These are phyloP conservation scores for Andrena praecox DNA, from an alignment of 2,888 invertebrate species.

Conservation along the genomic window DNA sequence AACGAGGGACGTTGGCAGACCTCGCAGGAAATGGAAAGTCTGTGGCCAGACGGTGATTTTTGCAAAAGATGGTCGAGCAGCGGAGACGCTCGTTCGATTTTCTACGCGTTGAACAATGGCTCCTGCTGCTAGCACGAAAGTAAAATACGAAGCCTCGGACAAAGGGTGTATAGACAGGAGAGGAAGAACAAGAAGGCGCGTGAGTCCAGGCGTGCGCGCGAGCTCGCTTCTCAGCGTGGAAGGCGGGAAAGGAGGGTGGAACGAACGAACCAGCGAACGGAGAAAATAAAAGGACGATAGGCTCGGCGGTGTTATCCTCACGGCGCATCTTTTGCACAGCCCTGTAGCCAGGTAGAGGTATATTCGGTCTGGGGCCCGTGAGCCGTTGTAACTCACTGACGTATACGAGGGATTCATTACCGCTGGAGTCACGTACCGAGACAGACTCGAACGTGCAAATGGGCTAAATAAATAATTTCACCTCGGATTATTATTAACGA, in stretches of 20 bases:
- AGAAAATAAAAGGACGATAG: conserved; percentile 54
- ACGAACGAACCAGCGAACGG: conserved; percentile 25
- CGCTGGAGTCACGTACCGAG: conserved; percentile 55
- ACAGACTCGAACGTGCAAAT: conserved; percentile 56
- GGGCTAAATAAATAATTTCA: conserved; percentile 68
- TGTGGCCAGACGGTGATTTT: neutral
- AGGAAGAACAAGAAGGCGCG: conserved; percentile 48
- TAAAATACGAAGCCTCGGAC: conserved; percentile 60
- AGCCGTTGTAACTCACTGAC: conserved; percentile 61
- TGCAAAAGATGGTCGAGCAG: conserved; percentile 27
- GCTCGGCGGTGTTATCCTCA: conserved; percentile 64
- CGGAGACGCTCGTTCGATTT: conserved; percentile 54
- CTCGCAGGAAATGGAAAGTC: conserved; percentile 16
- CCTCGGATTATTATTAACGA: conserved; percentile 66
- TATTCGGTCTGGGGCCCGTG: conserved; percentile 57
- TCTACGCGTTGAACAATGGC: conserved; percentile 67
- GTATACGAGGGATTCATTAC: conserved; percentile 67
- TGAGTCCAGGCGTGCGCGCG: conserved; percentile 22
- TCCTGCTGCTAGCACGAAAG: conserved; percentile 62
- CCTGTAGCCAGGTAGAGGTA: conserved; percentile 59
- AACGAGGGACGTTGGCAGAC: neutral
- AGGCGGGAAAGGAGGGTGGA: conserved; percentile 36
- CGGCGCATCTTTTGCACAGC: conserved; percentile 68
- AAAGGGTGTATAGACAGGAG: conserved; percentile 59
- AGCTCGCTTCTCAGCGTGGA: conserved; percentile 10